Base-by-base conservation (phyloP, 2,888 invertebrate species). In the Diloba caeruleocephala region DNA sequence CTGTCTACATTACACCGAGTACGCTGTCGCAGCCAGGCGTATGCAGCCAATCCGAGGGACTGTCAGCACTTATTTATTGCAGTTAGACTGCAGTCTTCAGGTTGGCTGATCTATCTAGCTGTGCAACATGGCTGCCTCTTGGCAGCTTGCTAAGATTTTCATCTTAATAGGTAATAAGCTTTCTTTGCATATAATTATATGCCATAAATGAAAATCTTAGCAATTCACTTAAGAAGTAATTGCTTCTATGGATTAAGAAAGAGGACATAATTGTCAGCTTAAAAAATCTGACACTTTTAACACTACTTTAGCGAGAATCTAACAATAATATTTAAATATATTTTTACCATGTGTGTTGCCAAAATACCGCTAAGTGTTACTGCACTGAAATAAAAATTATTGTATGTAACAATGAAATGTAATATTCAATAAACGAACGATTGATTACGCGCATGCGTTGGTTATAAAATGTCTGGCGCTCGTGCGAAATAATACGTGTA, bases 401-500 rank as follows among this genome's bases (percentile, higher is more conserved):
- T 19, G 31, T 36, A 33, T 19, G 37, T 62, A 60, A 63, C 37
- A 15, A 26, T 42, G 19, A 2, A 52, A 36, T 63, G 63, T 51
- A 43, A 56, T 50, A 60, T 65, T 63, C 63, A 63, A 71, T 57
- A 60, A 65, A 44, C 50, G 58, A 62, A 56, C 48, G 36, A 60
- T 51, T 32, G 42, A 61, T 63, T 59, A 28, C 57, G 74, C 61
- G 69, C 71, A 50, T 57, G 67, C 68, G 61, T 67, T 21, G 62
- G 17, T 77, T 81, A 28, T 78, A 74, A 78, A 76, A 81, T 79
- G 79, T 74, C 74, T 37, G 52, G 50, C 55, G 57, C 36, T 37
- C 26, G 53, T 44, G 70, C 73, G 67, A 64, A 71, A 67, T 51
- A 71, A 54, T 75, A 85, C 90, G 91, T 88, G 89, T 63, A 43